Evolutionary conservation across 2,113 vertebrate species (phyloP).

Genomic region (Coregonus clupeaformis): DNA sequence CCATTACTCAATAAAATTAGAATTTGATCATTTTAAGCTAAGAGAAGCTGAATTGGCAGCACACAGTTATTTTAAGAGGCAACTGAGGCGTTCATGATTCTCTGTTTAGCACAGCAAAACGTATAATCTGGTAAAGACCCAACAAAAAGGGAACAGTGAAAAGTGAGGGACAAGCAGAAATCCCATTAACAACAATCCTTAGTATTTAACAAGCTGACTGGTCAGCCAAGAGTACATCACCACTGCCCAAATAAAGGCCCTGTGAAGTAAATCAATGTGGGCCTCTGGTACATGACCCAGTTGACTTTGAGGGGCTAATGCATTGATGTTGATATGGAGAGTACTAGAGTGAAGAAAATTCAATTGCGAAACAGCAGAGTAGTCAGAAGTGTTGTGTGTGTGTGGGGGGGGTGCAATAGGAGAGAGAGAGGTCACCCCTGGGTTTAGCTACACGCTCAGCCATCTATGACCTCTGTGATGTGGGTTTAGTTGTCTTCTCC

Average conservation of each 20-base stretch:
- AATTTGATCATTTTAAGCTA: neutral
- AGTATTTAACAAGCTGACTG: conserved; percentile 42
- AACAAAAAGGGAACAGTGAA: conserved; percentile 45
- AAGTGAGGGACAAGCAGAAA: conserved; percentile 50
- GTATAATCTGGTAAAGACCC: conserved; percentile 55
- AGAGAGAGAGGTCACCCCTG: conserved; percentile 52
- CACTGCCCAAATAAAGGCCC: conserved; percentile 40
- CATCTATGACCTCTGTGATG: conserved; percentile 30
- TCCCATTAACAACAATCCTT: conserved; percentile 46
- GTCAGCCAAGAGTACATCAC: conserved; percentile 41
- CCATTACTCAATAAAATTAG: neutral
- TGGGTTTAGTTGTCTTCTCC: neutral
- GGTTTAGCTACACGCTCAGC: neutral
- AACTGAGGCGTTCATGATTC: neutral
- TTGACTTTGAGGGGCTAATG: conserved; percentile 68
- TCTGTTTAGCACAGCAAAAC: conserved; percentile 38
- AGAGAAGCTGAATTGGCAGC: neutral
- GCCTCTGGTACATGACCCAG: conserved; percentile 46
- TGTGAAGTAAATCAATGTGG: conserved; percentile 47
- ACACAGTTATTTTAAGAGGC: neutral
- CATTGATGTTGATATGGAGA: conserved; percentile 63
- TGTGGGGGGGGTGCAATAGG: neutral
- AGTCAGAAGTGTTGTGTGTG: conserved; percentile 60
- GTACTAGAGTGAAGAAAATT: conserved; percentile 61
- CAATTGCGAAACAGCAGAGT: conserved; percentile 65